Conservation (phyloP, 1,140 invertebrate genomes). For the Bombus impatiens region DNA sequence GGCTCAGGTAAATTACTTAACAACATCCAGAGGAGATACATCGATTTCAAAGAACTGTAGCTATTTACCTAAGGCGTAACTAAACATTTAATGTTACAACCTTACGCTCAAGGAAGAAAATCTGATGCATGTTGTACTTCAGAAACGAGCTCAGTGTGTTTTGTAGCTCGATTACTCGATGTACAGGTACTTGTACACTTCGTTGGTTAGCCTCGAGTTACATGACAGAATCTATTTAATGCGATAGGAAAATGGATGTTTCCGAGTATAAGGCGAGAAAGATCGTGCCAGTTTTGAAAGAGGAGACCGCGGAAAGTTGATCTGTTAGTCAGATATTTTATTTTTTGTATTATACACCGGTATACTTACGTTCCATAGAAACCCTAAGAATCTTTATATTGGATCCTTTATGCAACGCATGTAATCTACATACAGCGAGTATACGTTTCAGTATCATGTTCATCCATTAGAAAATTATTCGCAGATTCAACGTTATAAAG, state of each 20-base stretch:
- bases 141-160: neutral
- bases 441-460: neutral
- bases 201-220: neutral
- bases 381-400: neutral
- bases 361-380: too few species aligned
- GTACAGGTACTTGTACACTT: neutral
- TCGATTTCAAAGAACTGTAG: too few species aligned
- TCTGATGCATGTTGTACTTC: neutral
- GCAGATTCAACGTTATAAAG: neutral
- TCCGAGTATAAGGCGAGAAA: neutral
- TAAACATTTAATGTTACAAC: too few species aligned
- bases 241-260: neutral
- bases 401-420: too few species aligned
- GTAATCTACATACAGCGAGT: neutral
- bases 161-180: neutral
- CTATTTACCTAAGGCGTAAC: too few species aligned
- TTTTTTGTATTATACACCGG: neutral
- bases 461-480: neutral
- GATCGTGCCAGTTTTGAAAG: neutral
- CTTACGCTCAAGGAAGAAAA: neutral
- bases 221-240: neutral
- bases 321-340: slow-evolving; percentile 9
- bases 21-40: too few species aligned
- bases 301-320: neutral
- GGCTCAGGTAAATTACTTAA: too few species aligned